Evolutionary conservation across 2,888 invertebrate genomes (phyloP).

Genomic region (Hypercompe scribonia): DNA sequence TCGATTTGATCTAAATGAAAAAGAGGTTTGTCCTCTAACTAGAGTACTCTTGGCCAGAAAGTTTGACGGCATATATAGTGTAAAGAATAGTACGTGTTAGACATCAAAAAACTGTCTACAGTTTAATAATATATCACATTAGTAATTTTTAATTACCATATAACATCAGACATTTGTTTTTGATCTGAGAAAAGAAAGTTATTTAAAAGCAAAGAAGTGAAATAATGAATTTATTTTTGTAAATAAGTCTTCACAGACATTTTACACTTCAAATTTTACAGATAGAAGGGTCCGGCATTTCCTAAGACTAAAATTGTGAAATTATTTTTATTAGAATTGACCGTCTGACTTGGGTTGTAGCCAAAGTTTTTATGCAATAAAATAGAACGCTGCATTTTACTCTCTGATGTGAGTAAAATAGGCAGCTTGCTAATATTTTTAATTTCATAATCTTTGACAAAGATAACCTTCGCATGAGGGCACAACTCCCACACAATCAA

Average conservation of each 20-base stretch:
- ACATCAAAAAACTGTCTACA: background rate
- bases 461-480: conserved; percentile 46
- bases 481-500: conserved; percentile 47
- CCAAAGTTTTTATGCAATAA: background rate
- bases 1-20: background rate
- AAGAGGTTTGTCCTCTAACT: background rate
- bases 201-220: background rate
- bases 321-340: too few species aligned
- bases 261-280: too few species aligned
- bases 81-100: background rate
- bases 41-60: background rate
- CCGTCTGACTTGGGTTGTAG: background rate
- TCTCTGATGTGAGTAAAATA: background rate
- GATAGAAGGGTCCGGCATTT: too few species aligned
- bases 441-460: conserved; percentile 37
- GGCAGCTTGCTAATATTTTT: conserved; percentile 5
- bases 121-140: too few species aligned
- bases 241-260: too few species aligned
- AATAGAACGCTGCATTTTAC: background rate
- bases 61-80: background rate
- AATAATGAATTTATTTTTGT: too few species aligned
- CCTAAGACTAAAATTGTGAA: too few species aligned
- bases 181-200: background rate
- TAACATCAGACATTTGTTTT: too few species aligned
- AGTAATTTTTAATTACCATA: too few species aligned